Percentiles rank a stretch among this genome's conserved stretches.
Conservation (phyloP, 2,797 vertebrate species). For the Microctenopoma steveboyesi region DNA sequence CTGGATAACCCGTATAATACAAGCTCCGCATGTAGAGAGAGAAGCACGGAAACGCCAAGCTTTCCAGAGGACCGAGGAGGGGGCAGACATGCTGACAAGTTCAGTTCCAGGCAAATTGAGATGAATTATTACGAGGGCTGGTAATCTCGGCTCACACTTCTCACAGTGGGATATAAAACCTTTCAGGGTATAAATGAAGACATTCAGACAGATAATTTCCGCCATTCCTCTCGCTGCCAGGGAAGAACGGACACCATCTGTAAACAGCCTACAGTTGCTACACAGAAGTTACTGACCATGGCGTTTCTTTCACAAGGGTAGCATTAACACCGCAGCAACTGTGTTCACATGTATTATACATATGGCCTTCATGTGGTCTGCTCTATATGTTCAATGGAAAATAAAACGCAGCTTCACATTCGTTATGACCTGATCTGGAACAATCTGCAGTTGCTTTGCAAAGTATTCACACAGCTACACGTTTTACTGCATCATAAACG, state of each 20-base stretch:
- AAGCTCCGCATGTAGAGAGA: slow-evolving; percentile 43
- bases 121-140: slow-evolving; percentile 58
- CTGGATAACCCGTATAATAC: slow-evolving; percentile 67
- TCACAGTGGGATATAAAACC: slow-evolving; percentile 43
- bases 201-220: slow-evolving; percentile 40
- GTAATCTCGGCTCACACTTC: slow-evolving; percentile 50
- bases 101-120: slow-evolving; percentile 59
- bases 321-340: neutral
- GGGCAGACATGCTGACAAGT: slow-evolving; percentile 57
- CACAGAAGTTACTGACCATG: slow-evolving; percentile 1
- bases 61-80: slow-evolving; percentile 47
- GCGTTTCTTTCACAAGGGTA: neutral
- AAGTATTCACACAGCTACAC: no score
- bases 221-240: neutral
- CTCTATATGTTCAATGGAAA: neutral
- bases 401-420: slow-evolving; percentile 24
- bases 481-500: no score
- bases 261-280: slow-evolving; percentile 8
- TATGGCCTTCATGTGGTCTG: slow-evolving; percentile 13
- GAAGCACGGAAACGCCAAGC: slow-evolving; percentile 57
- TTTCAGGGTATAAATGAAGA: slow-evolving; percentile 46
- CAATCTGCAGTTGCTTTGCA: no score
- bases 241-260: slow-evolving; percentile 9
- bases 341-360: neutral
- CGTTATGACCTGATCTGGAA: slow-evolving; percentile 10